Evolutionary conservation across 2,888 invertebrate genomes (phyloP).

Genomic region (Gisinianus flammeolus): DNA sequence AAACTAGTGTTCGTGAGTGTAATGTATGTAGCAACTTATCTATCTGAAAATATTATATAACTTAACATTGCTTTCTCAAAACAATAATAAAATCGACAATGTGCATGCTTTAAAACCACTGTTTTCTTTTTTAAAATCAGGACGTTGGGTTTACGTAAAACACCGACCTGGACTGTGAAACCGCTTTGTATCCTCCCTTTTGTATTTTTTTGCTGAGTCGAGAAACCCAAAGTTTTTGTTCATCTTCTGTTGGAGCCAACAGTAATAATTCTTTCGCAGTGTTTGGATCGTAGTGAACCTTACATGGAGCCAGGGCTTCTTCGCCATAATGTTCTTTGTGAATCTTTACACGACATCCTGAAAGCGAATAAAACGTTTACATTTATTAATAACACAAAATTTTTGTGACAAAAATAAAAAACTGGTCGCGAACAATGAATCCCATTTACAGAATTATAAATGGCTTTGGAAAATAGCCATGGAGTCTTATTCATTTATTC

Average conservation of each 20-base stretch:
- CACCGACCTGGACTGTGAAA: slow-evolving; percentile 57
- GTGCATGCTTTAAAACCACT: not conserved
- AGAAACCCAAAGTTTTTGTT: slow-evolving; percentile 92
- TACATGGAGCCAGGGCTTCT: slow-evolving; percentile 77
- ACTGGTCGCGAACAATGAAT: no score
- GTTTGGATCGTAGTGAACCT: slow-evolving; percentile 92
- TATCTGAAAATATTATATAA: no score
- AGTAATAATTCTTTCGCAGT: slow-evolving; percentile 92
- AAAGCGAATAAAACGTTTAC: no score
- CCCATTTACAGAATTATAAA: no score
- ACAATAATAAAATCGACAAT: not conserved
- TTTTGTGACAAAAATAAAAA: no score
- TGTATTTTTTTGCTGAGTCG: slow-evolving; percentile 90
- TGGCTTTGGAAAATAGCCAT: not conserved
- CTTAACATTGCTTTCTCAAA: no score
- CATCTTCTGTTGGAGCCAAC: slow-evolving; percentile 81
- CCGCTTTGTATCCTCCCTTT: slow-evolving; percentile 87
- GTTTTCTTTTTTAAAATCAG: not conserved
- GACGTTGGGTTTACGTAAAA: slow-evolving; percentile 43
- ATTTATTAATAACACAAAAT: no score
- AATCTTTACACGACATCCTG: slow-evolving; percentile 95
- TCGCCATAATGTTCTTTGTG: slow-evolving; percentile 85
- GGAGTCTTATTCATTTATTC: no score
- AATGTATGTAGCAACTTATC: no score
- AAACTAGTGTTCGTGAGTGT: no score